phyloP scores from a whole-genome alignment of 2,797 vertebrate species.

The Rhabdomys pumilio region DNA sequence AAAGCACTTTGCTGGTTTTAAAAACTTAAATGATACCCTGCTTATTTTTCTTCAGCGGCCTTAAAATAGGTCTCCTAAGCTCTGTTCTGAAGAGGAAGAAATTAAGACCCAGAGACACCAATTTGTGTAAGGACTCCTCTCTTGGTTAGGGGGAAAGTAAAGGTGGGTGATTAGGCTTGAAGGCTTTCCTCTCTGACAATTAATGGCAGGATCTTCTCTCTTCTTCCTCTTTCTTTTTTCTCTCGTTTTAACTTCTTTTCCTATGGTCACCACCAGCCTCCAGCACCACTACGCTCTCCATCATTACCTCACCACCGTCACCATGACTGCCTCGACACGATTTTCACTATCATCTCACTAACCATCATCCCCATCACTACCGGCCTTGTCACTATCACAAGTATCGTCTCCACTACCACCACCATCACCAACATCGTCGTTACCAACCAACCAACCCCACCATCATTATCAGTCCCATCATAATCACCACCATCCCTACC shows the following conservation, averaged over 20 bases:
- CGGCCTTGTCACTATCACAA: neutral
- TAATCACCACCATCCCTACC: neutral
- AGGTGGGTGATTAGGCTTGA: neutral
- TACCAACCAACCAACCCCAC: neutral
- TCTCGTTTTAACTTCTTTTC: neutral
- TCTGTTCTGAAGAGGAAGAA: neutral
- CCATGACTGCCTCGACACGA: neutral
- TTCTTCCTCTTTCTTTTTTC: neutral
- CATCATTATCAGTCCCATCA: neutral
- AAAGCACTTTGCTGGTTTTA: constrained; percentile 10
- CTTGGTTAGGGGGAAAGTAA: neutral
- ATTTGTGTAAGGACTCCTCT: neutral
- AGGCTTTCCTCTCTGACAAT: neutral
- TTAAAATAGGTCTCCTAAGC: neutral
- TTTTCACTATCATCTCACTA: neutral
- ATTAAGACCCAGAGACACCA: neutral
- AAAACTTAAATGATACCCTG: neutral
- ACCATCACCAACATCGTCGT: neutral
- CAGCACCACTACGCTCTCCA: neutral
- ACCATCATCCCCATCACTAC: neutral
- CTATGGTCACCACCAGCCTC: accelerated
- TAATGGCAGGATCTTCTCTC: accelerated
- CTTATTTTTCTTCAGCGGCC: neutral
- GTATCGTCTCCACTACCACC: neutral
- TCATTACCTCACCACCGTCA: neutral